Evolutionary conservation across 92 coral and sea anemone genomes (phyloP).

Genomic region (Anthopleura xanthogrammica): DNA sequence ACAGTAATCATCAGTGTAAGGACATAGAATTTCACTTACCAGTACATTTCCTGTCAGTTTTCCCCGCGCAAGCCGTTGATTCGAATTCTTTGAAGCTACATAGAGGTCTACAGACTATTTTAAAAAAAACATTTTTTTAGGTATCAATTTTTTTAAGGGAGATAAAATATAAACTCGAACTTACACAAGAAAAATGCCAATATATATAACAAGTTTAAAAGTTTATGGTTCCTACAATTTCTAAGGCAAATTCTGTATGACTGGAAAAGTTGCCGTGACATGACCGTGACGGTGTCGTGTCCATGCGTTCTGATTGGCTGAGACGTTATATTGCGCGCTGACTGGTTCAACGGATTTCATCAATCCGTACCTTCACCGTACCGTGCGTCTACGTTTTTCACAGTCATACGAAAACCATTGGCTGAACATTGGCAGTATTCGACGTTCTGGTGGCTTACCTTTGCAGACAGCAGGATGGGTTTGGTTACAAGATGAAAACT

Average conservation of each 20-base stretch:
- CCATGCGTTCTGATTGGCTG: neutral
- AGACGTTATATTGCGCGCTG: neutral
- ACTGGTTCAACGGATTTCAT: neutral
- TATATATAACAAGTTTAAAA: too few species aligned
- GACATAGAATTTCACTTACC: conserved; percentile 27
- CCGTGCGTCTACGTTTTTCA: neutral
- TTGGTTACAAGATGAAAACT: conserved; percentile 54
- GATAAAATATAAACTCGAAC: too few species aligned
- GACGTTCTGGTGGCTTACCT: conserved; percentile 34
- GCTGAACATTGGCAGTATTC: too few species aligned
- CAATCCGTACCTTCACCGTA: neutral
- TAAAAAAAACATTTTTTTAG: too few species aligned
- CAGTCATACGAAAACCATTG: too few species aligned
- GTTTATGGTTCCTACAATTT: too few species aligned
- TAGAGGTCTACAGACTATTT: conserved; percentile 57
- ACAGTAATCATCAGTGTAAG: neutral
- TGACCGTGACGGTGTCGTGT: too few species aligned
- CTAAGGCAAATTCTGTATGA: too few species aligned
- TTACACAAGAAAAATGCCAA: too few species aligned
- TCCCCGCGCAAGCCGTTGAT: conserved; percentile 71
- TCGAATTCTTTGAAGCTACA: conserved; percentile 74
- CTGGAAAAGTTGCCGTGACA: too few species aligned
- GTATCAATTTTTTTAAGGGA: too few species aligned
- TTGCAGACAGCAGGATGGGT: conserved; percentile 69
- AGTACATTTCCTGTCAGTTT: conserved; percentile 66